Evolutionary conservation across 2,797 vertebrate genomes (phyloP).

Genomic region (Mycteria americana): DNA sequence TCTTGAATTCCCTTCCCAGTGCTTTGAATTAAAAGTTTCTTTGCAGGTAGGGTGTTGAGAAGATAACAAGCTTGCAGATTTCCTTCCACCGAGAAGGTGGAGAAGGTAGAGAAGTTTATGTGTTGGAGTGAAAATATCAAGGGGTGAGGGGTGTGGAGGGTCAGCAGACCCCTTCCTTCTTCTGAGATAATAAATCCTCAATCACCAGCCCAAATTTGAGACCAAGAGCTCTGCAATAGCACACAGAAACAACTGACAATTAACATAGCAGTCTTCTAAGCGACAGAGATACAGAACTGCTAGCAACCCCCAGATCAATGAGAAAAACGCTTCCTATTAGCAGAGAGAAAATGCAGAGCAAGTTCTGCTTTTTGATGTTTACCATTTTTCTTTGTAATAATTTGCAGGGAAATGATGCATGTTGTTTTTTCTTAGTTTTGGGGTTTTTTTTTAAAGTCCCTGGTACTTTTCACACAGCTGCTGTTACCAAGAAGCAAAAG

Average conservation of each 20-base stretch:
- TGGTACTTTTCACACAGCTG: constrained; percentile 35
- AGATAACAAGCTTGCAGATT: background rate
- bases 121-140: background rate
- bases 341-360: constrained; percentile 6
- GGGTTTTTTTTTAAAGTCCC: background rate
- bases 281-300: background rate
- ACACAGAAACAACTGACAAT: constrained; percentile 36
- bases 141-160: background rate
- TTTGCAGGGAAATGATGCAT: background rate
- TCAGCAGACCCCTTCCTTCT: background rate
- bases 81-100: background rate
- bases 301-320: background rate
- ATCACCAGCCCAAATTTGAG: background rate
- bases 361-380: constrained; percentile 29
- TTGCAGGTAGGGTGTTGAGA: background rate
- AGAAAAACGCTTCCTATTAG: background rate
- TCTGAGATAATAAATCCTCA: background rate
- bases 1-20: background rate
- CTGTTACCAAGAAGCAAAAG: constrained; percentile 46
- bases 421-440: background rate
- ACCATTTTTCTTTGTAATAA: constrained; percentile 1
- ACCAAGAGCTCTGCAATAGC: background rate
- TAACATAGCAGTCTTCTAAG: background rate
- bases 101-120: background rate
- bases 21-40: constrained; percentile 46